These are phyloP conservation scores for Actenoides lindsayi DNA, from an alignment of 2,113 vertebrate species.

Conservation along the genomic window DNA sequence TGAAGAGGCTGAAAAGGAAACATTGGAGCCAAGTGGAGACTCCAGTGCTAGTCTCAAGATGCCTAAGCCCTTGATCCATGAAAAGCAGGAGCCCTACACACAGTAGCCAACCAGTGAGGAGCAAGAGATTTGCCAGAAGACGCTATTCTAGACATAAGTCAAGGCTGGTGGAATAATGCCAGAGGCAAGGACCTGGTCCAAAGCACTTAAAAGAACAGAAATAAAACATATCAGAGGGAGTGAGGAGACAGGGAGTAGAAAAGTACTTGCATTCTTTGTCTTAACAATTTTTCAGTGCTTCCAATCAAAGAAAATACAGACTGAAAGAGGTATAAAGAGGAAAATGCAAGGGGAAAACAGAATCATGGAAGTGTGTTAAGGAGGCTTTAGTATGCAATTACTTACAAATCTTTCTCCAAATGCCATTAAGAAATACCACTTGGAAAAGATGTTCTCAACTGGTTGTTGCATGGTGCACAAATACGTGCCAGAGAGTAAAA, in stretches of 20 bases:
- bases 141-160: background rate
- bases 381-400: background rate
- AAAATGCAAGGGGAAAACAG: background rate
- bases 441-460: slow-evolving; percentile 37
- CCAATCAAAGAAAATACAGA: background rate
- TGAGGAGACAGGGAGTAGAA: background rate
- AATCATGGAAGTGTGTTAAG: background rate
- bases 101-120: slow-evolving; percentile 15
- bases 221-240: background rate
- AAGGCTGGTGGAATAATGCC: background rate
- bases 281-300: background rate
- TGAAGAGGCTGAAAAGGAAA: background rate
- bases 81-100: background rate
- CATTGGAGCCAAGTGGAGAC: background rate
- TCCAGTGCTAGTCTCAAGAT: background rate
- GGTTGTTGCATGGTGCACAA: slow-evolving; percentile 6
- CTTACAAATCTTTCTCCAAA: slow-evolving; percentile 17
- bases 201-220: slow-evolving; percentile 22
- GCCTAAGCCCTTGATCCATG: background rate
- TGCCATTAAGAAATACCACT: slow-evolving; percentile 27
- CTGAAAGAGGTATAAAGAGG: background rate
- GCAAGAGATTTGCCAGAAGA: slow-evolving; percentile 10
- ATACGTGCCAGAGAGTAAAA: slow-evolving; percentile 42
- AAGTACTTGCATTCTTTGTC: background rate
- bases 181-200: slow-evolving; percentile 10